These are phyloP conservation scores for Aurelia coerulea DNA, from an alignment of 30 jellyfish, hydroid and myxozoan genomes.

Conservation along the genomic window DNA sequence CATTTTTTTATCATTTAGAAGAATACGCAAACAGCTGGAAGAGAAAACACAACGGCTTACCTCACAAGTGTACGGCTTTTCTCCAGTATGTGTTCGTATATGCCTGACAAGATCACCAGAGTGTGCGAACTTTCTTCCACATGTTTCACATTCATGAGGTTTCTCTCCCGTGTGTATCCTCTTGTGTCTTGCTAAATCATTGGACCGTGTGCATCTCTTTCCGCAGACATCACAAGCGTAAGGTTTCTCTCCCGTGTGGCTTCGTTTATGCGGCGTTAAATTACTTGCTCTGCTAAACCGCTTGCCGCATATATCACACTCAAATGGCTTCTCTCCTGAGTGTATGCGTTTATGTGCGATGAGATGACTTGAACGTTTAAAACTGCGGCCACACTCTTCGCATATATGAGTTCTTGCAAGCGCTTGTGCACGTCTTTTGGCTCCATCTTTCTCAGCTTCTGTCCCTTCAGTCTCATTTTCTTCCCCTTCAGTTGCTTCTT, in stretches of 20 bases:
- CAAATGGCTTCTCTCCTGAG: conserved; percentile 93
- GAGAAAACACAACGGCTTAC: neutral
- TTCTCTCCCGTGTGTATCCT: conserved; percentile 98
- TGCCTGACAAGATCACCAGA: conserved; percentile 91
- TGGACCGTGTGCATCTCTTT: conserved; percentile 88
- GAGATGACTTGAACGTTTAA: conserved; percentile 71
- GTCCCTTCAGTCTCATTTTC: neutral
- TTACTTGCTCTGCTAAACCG: conserved; percentile 91
- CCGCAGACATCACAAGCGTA: conserved; percentile 88
- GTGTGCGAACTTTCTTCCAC: conserved; percentile 91
- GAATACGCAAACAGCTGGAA: too few species aligned
- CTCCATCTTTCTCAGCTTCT: neutral
- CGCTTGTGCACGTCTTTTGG: conserved; percentile 25
- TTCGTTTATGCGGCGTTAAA: conserved; percentile 86
- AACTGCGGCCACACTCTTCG: conserved; percentile 69
- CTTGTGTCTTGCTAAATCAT: conserved; percentile 89
- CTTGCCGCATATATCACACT: conserved; percentile 89
- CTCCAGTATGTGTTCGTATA: conserved; percentile 95
- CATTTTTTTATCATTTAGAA: too few species aligned
- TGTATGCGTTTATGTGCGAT: conserved; percentile 65
- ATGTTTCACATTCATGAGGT: conserved; percentile 89
- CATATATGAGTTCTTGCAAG: conserved; percentile 47
- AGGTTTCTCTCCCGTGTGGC: conserved; percentile 97
- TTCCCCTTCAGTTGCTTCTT: conserved; percentile 3
- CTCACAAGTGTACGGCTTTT: conserved; percentile 91